Conservation (phyloP, 2,797 vertebrate species). For the Diceros bicornis region DNA sequence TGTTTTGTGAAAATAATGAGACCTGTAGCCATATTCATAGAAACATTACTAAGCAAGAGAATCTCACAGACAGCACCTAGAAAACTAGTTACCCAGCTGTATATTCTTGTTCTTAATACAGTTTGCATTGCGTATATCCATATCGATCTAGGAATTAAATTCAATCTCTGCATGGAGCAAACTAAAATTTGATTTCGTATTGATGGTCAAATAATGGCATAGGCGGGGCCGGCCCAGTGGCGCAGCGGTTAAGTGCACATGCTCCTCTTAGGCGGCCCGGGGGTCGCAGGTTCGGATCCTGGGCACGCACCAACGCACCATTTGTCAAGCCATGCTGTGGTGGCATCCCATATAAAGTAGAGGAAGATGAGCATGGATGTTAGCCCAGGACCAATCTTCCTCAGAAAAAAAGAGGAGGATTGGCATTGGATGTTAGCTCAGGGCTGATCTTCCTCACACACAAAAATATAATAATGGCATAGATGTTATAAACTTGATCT, state of each 20-base stretch:
- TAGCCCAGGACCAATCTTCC: too few species aligned
- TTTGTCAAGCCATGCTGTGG: too few species aligned
- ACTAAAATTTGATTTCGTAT: constrained; percentile 60
- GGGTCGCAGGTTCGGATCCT: too few species aligned
- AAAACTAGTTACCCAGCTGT: not conserved
- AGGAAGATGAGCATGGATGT: too few species aligned
- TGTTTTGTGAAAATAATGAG: constrained; percentile 8
- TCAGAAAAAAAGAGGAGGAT: too few species aligned
- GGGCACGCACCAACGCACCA: too few species aligned
- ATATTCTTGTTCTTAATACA: constrained; percentile 25
- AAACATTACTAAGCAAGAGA: not conserved
- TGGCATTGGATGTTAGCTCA: too few species aligned
- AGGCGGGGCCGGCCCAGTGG: not conserved
- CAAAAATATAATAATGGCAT: not conserved
- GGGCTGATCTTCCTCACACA: too few species aligned
- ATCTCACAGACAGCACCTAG: not conserved
- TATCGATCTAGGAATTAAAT: constrained; percentile 30
- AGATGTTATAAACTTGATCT: constrained; percentile 26
- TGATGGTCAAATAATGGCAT: constrained; percentile 30
- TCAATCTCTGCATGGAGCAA: not conserved
- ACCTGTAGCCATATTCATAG: not conserved
- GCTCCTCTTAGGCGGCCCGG: too few species aligned
- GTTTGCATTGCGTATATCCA: not conserved
- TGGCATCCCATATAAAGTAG: too few species aligned
- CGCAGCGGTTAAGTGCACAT: too few species aligned